These are phyloP conservation scores for Xestoiulus laeticollis DNA, from an alignment of 2,888 invertebrate genomes.

Conservation along the genomic window DNA sequence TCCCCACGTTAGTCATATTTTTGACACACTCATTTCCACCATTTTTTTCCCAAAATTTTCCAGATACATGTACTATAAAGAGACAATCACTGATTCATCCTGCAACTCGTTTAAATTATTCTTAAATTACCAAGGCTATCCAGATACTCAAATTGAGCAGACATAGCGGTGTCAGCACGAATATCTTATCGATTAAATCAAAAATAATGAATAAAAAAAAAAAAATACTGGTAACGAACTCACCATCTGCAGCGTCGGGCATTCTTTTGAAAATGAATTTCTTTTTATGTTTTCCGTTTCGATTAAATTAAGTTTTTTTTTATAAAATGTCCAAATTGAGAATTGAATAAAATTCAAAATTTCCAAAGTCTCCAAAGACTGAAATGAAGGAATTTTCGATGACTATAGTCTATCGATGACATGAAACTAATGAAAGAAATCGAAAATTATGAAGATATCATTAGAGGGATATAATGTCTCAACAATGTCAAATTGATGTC, in stretches of 20 bases:
- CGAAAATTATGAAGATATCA: neutral
- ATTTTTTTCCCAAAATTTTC: neutral
- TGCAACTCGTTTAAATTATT: too few species aligned
- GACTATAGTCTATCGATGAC: neutral
- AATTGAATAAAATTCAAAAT: too few species aligned
- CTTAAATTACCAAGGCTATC: neutral
- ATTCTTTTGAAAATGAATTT: neutral
- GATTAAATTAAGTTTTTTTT: too few species aligned
- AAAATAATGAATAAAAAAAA: neutral
- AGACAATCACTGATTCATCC: neutral
- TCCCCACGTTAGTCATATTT: neutral
- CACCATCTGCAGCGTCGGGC: constrained; percentile 7
- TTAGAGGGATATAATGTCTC: neutral
- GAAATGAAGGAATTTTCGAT: neutral
- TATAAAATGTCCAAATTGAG: too few species aligned
- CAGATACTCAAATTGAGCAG: neutral
- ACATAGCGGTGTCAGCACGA: neutral
- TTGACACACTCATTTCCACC: neutral
- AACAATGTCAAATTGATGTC: neutral
- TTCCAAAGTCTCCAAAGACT: too few species aligned
- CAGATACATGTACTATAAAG: neutral
- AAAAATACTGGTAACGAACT: constrained; percentile 2
- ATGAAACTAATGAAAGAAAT: neutral
- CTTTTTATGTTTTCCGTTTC: neutral
- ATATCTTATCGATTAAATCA: neutral